Base-by-base conservation (phyloP, 1,140 invertebrate species). In the Bursaphelenchus mucronatus region DNA sequence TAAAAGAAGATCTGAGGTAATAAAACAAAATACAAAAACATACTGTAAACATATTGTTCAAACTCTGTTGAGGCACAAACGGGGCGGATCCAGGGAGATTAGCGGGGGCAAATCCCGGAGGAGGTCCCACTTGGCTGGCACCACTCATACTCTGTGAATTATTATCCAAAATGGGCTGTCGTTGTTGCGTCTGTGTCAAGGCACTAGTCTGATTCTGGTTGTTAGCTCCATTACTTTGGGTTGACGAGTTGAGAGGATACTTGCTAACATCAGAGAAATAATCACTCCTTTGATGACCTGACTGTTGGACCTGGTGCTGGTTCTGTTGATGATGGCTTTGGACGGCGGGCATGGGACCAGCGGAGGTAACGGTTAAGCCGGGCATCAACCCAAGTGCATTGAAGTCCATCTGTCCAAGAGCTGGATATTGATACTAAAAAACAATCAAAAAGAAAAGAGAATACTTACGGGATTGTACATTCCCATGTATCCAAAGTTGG, bases 281-380 rank as follows among this genome's bases (percentile, higher is more conserved):
- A 17, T 59, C 15, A 30, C n/a, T n/a, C n/a, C 41, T 15, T 17
- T 13, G 11, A 13, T 68, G 75, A 15, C 50, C 19, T 17, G 66
- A 52, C 21, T 70, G 67, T 55, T 70, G 69, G 15, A 63, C 50
- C 54, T 68, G 70, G 19, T 67, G 55, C 8, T 58, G 30, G 15
- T 66, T 64, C 19, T 69, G 58, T 7, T 74, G 71, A 43, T 59
- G 56, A 43, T 61, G 69, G 10, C 17, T 11, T 63, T 63, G 61
- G 3, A 61, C 10, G 17, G 13, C 30, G 54, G 11, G 61, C 11
- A 61, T 11, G 2, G 61, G 61, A 13, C 61, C 53, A 58, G 57
- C 57, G 44, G 57, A 59, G 13, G 57, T 59, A 13, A 43, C 57
- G 6, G 13, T 39, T 11, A 43, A 13, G 40, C 11, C 10, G 1